phyloP scores from a whole-genome alignment of 2,888 invertebrate species.

The Drosophila mimetica region DNA sequence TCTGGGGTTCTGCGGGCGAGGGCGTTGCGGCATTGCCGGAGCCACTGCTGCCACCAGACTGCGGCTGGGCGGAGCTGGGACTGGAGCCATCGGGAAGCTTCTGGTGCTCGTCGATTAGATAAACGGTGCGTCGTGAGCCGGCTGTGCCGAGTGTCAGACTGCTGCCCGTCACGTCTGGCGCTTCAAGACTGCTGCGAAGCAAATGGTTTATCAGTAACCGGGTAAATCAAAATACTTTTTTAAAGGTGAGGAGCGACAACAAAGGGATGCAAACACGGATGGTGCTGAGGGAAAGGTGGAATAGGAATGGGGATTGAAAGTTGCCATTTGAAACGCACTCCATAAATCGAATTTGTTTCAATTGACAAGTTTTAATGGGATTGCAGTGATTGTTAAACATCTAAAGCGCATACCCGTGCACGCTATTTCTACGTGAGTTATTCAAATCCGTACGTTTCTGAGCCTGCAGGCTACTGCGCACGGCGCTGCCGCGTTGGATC shows the following conservation, averaged over 20 bases:
- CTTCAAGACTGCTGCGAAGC: constrained; percentile 79
- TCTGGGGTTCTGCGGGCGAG: constrained; percentile 83
- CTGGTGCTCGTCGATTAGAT: constrained; percentile 89
- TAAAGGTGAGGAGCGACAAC: not conserved
- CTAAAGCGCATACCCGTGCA: constrained; percentile 85
- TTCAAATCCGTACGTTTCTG: constrained; percentile 83
- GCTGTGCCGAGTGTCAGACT: constrained; percentile 90
- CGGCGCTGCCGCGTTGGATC: constrained; percentile 86
- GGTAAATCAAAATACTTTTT: too few relatives aligned
- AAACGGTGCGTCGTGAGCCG: constrained; percentile 93
- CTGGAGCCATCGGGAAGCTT: constrained; percentile 83
- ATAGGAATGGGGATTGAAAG: not conserved
- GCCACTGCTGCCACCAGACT: constrained; percentile 14
- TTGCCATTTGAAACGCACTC: not conserved
- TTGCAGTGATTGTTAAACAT: constrained; percentile 60
- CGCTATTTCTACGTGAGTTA: constrained; percentile 87
- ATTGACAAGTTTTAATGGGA: constrained; percentile 6
- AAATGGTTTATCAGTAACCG: not conserved
- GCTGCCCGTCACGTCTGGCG: constrained; percentile 85
- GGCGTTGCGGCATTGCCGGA: constrained; percentile 26
- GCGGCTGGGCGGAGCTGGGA: constrained; percentile 38
- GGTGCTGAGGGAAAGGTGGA: constrained; percentile 8
- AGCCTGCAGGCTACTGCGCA: constrained; percentile 86
- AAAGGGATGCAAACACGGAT: not conserved
- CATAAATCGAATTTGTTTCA: not conserved